Evolutionary conservation across 2,888 invertebrate genomes (phyloP).

Genomic region (Spilarctia lutea): DNA sequence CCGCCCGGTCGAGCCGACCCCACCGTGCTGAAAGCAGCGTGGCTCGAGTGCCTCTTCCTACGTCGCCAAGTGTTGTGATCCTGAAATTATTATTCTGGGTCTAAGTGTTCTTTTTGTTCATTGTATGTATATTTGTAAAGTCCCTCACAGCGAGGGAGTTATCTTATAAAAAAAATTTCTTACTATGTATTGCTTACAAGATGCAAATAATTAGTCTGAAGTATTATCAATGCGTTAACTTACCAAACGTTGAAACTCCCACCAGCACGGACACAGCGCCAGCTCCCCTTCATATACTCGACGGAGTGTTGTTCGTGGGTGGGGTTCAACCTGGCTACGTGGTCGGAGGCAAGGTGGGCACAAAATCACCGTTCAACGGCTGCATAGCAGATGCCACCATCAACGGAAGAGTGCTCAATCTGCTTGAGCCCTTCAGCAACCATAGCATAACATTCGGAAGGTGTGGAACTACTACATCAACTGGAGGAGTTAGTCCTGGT

Average conservation of each 20-base stretch:
- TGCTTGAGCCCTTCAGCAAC: conserved; percentile 72
- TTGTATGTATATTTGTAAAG: no score
- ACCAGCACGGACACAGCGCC: conserved; percentile 85
- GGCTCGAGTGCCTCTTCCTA: no score
- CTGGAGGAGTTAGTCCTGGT: conserved; percentile 75
- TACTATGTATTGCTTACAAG: no score
- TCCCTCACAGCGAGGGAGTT: no score
- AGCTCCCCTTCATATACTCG: conserved; percentile 87
- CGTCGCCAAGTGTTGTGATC: no score
- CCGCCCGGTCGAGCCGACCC: no score
- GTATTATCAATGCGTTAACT: no score
- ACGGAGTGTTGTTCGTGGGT: conserved; percentile 94
- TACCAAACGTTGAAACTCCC: background rate
- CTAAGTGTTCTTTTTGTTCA: no score
- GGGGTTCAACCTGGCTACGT: conserved; percentile 90
- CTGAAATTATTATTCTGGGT: no score
- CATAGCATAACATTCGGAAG: conserved; percentile 70
- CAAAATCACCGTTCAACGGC: conserved; percentile 91
- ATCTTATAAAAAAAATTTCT: no score
- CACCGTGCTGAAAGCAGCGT: no score
- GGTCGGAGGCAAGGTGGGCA: conserved; percentile 85
- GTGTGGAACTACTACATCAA: conserved; percentile 69
- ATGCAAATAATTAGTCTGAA: no score
- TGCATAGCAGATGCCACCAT: conserved; percentile 97
- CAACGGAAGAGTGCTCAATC: conserved; percentile 88